phyloP scores from a whole-genome alignment of 1,140 invertebrate species.

The Cydia splendana region DNA sequence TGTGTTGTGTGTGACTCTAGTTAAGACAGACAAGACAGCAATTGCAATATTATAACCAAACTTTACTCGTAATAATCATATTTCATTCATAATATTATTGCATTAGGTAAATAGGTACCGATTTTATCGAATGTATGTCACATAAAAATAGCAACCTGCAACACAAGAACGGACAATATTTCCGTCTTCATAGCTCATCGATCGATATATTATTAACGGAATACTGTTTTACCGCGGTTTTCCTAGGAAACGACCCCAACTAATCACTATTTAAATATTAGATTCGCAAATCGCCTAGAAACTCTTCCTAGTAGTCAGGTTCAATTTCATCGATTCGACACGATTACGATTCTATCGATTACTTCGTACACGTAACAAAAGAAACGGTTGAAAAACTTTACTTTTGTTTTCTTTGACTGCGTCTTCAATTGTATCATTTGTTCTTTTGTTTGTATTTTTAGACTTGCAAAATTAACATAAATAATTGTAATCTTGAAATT shows the following conservation, averaged over 20 bases:
- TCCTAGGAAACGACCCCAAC: conserved; percentile 19
- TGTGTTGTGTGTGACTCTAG: too few species aligned
- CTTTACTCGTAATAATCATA: neutral
- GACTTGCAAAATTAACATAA: neutral
- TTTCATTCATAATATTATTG: neutral
- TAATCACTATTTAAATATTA: conserved; percentile 53
- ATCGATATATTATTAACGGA: neutral
- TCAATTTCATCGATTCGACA: conserved; percentile 46
- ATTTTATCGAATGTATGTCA: neutral
- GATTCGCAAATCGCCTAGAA: conserved; percentile 43
- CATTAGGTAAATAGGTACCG: too few species aligned
- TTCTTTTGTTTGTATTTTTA: neutral
- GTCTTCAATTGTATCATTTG: conserved; percentile 18
- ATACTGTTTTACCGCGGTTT: conserved; percentile 4
- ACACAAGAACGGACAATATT: neutral
- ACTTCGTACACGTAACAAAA: conserved; percentile 33
- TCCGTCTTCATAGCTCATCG: conserved; percentile 1
- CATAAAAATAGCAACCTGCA: neutral
- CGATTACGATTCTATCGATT: conserved; percentile 37
- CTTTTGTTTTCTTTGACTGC: conserved; percentile 39
- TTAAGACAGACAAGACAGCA: neutral
- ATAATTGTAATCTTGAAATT: too few species aligned
- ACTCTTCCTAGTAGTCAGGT: conserved; percentile 45
- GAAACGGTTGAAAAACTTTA: conserved; percentile 43
- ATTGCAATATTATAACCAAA: neutral